These are phyloP conservation scores for Anoplopoma fimbria DNA, from an alignment of 2,113 vertebrate genomes.

Conservation along the genomic window DNA sequence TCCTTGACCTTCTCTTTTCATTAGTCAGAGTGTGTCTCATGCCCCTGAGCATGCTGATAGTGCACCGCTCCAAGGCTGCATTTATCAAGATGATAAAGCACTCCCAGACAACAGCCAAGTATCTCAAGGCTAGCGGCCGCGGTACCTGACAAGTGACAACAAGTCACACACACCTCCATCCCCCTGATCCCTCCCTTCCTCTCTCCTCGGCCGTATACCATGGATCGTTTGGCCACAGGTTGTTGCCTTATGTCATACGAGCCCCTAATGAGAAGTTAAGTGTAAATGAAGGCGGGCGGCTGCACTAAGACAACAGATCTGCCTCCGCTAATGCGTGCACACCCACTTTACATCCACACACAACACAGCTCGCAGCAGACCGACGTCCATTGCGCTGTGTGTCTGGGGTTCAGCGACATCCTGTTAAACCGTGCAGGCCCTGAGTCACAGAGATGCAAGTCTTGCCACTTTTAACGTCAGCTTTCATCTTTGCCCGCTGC, in stretches of 20 bases:
- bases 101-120: conserved; percentile 80
- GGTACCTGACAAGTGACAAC: conserved; percentile 80
- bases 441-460: conserved; percentile 58
- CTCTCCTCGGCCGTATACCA: not conserved
- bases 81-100: conserved; percentile 83
- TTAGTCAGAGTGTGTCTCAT: conserved; percentile 83
- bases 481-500: conserved; percentile 68
- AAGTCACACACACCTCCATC: conserved; percentile 72
- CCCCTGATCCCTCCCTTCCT: not conserved
- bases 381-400: not conserved
- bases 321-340: not conserved
- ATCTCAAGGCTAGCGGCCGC: conserved; percentile 80
- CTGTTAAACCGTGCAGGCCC: conserved; percentile 51
- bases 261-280: conserved; percentile 75
- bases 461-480: conserved; percentile 53
- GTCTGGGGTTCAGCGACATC: conserved; percentile 41
- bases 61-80: conserved; percentile 81
- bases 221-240: conserved; percentile 65
- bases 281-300: conserved; percentile 43
- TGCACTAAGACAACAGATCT: conserved; percentile 43
- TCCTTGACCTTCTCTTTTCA: conserved; percentile 83
- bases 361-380: not conserved
- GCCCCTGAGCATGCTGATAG: conserved; percentile 80
- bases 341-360: conserved; percentile 10
- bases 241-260: conserved; percentile 65